Percentiles rank a stretch among this genome's conserved stretches.
These are phyloP conservation scores for Patiria pectinifera DNA, from an alignment of 53 echinoderm and acorn worm genomes.

Conservation along the genomic window DNA sequence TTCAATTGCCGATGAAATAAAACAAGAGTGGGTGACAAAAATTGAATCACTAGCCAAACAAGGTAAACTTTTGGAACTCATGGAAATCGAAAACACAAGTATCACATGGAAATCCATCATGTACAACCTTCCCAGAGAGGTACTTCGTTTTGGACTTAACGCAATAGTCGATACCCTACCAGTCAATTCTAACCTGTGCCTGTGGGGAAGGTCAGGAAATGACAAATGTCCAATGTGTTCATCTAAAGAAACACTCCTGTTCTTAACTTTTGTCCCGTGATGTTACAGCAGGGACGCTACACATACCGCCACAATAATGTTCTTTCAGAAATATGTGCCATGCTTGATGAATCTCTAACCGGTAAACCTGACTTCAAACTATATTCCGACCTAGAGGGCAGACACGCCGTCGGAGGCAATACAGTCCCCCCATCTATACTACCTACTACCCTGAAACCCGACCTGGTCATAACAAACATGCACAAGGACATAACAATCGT, in stretches of 20 bases:
- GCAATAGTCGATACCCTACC: conserved; percentile 9
- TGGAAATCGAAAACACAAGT: background rate
- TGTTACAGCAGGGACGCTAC: too few species aligned
- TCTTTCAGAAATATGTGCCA: too few species aligned
- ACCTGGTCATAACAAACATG: too few species aligned
- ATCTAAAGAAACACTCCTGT: background rate
- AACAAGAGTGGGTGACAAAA: background rate
- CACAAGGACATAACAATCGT: too few species aligned
- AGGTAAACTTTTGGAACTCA: background rate
- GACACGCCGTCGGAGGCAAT: conserved; percentile 13
- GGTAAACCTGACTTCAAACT: too few species aligned
- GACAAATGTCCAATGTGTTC: background rate
- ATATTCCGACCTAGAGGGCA: background rate
- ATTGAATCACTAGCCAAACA: background rate
- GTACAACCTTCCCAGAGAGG: too few species aligned
- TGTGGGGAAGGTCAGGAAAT: background rate
- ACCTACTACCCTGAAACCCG: background rate
- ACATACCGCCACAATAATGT: too few species aligned
- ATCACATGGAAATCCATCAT: background rate
- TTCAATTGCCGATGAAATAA: background rate
- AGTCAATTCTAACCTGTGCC: background rate
- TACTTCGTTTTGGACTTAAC: background rate
- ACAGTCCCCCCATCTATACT: background rate
- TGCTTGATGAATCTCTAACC: too few species aligned
- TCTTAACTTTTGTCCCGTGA: background rate